Evolutionary conservation across 2,888 invertebrate genomes (phyloP).

Genomic region (Euproctis similis): DNA sequence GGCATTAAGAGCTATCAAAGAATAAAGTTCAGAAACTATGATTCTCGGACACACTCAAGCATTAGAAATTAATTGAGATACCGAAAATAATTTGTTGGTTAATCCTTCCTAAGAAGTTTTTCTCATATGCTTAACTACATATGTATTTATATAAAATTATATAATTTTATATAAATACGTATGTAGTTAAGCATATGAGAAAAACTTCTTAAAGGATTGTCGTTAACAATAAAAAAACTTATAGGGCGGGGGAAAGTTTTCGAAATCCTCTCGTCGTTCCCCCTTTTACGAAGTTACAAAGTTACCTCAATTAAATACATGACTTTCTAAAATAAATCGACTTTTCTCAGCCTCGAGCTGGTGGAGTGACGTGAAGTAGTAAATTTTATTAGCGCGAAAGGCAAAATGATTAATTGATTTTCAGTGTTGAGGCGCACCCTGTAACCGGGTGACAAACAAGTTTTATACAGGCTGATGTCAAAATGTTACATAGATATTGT

Average conservation of each 20-base stretch:
- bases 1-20: background rate
- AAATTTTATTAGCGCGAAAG: constrained; percentile 41
- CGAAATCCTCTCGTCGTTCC: constrained; percentile 16
- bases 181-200: too few relatives aligned
- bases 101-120: constrained; percentile 20
- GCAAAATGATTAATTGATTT: constrained; percentile 44
- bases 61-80: too few relatives aligned
- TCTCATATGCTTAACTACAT: too few relatives aligned
- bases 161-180: too few relatives aligned
- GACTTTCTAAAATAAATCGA: constrained; percentile 40
- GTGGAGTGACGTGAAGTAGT: constrained; percentile 41
- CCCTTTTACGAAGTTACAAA: constrained; percentile 32
- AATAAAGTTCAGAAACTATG: background rate
- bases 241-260: constrained; percentile 16
- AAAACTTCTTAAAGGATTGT: constrained; percentile 21
- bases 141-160: too few relatives aligned
- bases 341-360: constrained; percentile 25
- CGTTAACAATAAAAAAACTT: constrained; percentile 29
- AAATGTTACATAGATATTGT: constrained; percentile 9
- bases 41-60: too few relatives aligned
- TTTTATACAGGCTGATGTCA: constrained; percentile 27
- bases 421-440: constrained; percentile 25
- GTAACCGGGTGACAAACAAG: constrained; percentile 35
- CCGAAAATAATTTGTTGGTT: too few relatives aligned
- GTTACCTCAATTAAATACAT: constrained; percentile 42